These are phyloP conservation scores for Chloropsis hardwickii DNA, from an alignment of 2,113 vertebrate genomes.

Conservation along the genomic window DNA sequence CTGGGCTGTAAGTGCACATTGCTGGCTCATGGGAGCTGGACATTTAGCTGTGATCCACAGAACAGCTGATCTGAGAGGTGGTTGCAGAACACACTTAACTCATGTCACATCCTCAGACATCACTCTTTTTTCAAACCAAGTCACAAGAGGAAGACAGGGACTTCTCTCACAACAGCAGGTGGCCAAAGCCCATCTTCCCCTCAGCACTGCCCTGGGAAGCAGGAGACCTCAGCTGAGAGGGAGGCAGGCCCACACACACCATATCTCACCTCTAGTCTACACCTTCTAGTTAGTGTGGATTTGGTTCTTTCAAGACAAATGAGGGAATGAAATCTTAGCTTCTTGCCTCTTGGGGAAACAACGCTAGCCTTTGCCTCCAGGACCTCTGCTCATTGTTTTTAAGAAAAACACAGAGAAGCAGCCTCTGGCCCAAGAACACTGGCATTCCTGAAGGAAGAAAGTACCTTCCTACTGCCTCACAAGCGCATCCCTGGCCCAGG, in stretches of 20 bases:
- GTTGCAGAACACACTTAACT: neutral
- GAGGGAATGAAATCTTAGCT: neutral
- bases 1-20: neutral
- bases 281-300: neutral
- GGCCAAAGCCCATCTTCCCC: neutral
- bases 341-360: neutral
- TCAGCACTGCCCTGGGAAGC: neutral
- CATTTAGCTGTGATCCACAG: neutral
- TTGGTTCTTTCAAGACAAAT: neutral
- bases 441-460: neutral
- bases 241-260: neutral
- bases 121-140: neutral
- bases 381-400: neutral
- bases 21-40: neutral
- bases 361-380: accelerated
- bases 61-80: neutral
- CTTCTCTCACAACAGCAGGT: neutral
- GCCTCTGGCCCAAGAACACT: neutral
- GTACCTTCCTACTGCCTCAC: neutral
- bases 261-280: neutral
- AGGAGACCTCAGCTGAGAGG: neutral
- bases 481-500: neutral
- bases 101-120: neutral
- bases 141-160: accelerated
- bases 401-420: neutral